Percentiles rank a stretch among this genome's conserved stretches.
Evolutionary conservation across 2,797 vertebrate species (phyloP).

Genomic region (Crocidura indochinensis): DNA sequence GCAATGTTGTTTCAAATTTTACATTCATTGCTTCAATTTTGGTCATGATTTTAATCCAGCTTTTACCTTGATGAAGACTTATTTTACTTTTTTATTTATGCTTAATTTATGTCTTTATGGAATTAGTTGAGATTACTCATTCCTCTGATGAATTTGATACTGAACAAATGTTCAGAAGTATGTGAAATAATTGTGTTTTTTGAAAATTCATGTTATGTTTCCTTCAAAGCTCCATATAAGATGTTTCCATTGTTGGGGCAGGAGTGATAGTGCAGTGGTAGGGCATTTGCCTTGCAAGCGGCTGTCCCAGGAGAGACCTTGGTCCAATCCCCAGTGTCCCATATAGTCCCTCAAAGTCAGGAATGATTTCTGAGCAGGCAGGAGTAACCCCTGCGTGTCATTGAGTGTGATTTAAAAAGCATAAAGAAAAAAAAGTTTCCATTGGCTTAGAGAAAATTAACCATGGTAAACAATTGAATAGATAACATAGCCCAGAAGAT

Average conservation of each 20-base stretch:
- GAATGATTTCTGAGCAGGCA: no score
- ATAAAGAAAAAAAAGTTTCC: background rate
- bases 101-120: background rate
- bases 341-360: no score
- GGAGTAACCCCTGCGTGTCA: no score
- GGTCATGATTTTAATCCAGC: background rate
- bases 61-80: background rate
- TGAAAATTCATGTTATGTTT: no score
- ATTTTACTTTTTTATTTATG: background rate
- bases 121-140: constrained; percentile 12
- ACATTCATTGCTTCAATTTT: no score
- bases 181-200: background rate
- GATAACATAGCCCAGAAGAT: background rate
- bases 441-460: constrained; percentile 1
- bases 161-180: background rate
- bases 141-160: background rate
- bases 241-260: background rate
- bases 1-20: no score
- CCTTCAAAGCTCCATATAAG: no score
- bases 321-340: no score
- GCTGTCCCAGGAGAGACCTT: no score
- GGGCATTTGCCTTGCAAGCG: no score
- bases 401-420: no score
- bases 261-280: no score
- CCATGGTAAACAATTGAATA: constrained; percentile 27